Evolutionary conservation across 35 echinoderm and acorn worm genomes (phyloP), one percentile per base, ranked within the genome.

Genomic region (Lytechinus pictus): DNA sequence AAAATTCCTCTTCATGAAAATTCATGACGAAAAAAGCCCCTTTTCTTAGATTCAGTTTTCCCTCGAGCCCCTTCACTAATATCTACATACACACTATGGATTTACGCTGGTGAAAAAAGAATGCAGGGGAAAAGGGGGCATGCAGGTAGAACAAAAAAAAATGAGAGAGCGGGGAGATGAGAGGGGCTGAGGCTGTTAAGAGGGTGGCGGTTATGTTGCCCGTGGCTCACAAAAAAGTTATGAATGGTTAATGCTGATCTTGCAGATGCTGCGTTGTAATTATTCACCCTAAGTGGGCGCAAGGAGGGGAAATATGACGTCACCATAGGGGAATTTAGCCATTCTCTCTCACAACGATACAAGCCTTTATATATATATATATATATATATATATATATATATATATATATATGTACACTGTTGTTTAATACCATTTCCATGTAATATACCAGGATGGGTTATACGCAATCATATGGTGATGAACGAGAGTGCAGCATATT

Each of bases 1-100:
- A 79, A 79, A 79, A 79, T 79, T 79, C 66, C 66, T 24, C 66
- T 79, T 79, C 66, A 79, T 79, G 66, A 79, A 79, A 79, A 79
- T 79, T 79, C 66, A 79, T 79, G 66, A 79, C 4, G 66, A 14
- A 16, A 79, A 79, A 79, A 79, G 66, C 66, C 66, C 66, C 66
- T 24, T 79, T 79, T 71, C 21, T n/a, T 7, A 79, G 66, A 24
- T 79, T 6, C 66, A 79, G 66, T 79, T 79, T 79, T 79, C 66
- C 66, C 66, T 14, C 66, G 66, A 79, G 66, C 66, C 66, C 66
- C 66, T 79, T 79, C 66, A 19, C 21, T 24, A 24, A 79, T 19
- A n/a, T 79, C 16, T 79, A 79, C 66, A 79, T 16, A 16, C 19
- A 79, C 66, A 24, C 16, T 79, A 79, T 79, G 66, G 66, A 79